Conservation (phyloP, 1,140 invertebrate genomes). For the Dreissena rostriformis region DNA sequence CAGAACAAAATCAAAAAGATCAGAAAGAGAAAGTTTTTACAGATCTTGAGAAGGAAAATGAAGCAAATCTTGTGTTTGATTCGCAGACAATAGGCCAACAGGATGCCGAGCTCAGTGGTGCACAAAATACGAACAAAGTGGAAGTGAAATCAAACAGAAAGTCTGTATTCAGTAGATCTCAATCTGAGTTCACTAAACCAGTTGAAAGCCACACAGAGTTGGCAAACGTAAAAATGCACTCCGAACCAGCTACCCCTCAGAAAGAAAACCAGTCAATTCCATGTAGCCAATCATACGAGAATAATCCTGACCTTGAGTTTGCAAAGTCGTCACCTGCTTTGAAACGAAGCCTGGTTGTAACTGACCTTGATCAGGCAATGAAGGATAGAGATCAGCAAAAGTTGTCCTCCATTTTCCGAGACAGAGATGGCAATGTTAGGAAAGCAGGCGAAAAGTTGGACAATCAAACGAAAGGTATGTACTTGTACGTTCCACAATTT, state of each 20-base stretch:
- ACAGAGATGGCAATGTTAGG: background rate
- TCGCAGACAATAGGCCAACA: conserved; percentile 39
- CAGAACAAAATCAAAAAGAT: background rate
- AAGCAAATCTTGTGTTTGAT: conserved; percentile 56
- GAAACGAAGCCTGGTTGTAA: conserved; percentile 60
- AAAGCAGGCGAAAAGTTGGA: background rate
- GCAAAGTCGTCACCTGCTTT: conserved; percentile 36
- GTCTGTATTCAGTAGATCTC: conserved; percentile 19
- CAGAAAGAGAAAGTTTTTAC: conserved; percentile 36
- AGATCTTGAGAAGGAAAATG: conserved; percentile 46
- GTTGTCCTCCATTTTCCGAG: conserved; percentile 56
- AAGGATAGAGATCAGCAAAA: conserved; percentile 67
- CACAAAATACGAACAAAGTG: background rate
- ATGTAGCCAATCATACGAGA: conserved; percentile 47
- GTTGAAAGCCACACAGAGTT: background rate
- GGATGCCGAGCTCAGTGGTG: background rate
- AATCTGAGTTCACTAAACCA: conserved; percentile 28
- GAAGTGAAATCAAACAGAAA: background rate
- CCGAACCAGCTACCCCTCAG: conserved; percentile 36
- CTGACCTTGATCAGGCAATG: conserved; percentile 74
- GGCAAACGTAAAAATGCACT: background rate
- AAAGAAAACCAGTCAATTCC: conserved; percentile 16
- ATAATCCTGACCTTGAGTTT: conserved; percentile 23
- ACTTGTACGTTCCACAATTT: too few species aligned
- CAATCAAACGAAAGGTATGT: conserved; percentile 23